Conservation (phyloP, 23 tunicate species). For the Trididemnum nubilum region DNA sequence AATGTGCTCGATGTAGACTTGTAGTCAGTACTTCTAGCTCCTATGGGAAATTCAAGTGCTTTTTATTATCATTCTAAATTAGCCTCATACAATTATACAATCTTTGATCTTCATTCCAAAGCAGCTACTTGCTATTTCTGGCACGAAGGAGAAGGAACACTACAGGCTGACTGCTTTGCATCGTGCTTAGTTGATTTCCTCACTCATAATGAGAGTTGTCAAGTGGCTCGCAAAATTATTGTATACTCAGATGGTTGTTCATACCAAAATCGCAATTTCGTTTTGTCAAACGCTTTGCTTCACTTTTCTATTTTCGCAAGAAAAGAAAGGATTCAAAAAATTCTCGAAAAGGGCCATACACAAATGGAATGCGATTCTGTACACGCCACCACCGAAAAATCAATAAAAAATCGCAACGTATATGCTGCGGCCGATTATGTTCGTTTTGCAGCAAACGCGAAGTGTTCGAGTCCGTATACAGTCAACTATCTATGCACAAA, state of each 20-base stretch:
- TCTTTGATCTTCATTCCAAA: neutral
- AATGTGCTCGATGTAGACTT: neutral
- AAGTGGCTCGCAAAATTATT: neutral
- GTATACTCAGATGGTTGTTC: neutral
- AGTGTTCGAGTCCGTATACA: neutral
- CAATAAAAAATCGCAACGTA: neutral
- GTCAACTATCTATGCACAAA: no score
- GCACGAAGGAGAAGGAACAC: neutral
- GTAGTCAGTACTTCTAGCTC: neutral
- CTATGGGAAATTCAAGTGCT: neutral
- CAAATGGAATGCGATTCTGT: neutral
- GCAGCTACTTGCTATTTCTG: neutral
- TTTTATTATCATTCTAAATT: neutral
- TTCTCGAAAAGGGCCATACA: neutral
- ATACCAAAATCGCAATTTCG: neutral
- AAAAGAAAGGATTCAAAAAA: neutral
- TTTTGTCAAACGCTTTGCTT: neutral
- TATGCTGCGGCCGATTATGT: neutral
- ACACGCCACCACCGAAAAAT: neutral
- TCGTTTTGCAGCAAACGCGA: neutral
- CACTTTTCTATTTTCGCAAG: neutral
- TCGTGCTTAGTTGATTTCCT: neutral
- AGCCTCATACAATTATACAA: neutral
- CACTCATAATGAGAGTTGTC: neutral
- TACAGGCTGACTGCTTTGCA: neutral